Evolutionary conservation across 2,888 invertebrate genomes (phyloP).

Genomic region (Pristionchus maxplancki): DNA sequence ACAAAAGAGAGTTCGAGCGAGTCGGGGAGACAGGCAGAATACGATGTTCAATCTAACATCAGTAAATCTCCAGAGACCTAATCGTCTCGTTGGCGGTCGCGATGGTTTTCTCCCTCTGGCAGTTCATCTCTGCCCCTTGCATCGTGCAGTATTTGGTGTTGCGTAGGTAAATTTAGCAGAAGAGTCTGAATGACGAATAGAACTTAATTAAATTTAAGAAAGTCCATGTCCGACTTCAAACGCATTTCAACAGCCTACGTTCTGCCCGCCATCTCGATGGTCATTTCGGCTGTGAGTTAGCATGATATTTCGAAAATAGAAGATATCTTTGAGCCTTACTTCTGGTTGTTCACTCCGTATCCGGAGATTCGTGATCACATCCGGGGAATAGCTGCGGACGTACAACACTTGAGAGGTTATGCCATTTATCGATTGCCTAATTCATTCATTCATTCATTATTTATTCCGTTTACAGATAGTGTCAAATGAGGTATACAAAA

Average conservation of each 20-base stretch:
- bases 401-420: background rate
- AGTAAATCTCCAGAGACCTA: background rate
- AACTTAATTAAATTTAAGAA: background rate
- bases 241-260: background rate
- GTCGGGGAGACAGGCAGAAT: too few relatives aligned
- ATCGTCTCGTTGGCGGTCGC: background rate
- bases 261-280: background rate
- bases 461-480: too few relatives aligned
- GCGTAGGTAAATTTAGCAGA: background rate
- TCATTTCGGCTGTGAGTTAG: background rate
- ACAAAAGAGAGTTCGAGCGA: too few relatives aligned
- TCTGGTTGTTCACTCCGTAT: slow-evolving; percentile 2
- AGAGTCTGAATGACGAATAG: background rate
- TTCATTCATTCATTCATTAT: too few relatives aligned
- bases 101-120: slow-evolving; percentile 27
- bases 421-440: too few relatives aligned
- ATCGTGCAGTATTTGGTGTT: background rate
- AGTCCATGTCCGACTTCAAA: background rate
- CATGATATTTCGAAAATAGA: background rate
- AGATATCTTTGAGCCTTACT: background rate
- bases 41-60: background rate
- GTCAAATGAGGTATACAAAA: too few relatives aligned
- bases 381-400: background rate
- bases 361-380: background rate
- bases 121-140: slow-evolving; percentile 7